phyloP scores from a whole-genome alignment of 2,888 invertebrate species.

The Microctonus aethiopoides region DNA sequence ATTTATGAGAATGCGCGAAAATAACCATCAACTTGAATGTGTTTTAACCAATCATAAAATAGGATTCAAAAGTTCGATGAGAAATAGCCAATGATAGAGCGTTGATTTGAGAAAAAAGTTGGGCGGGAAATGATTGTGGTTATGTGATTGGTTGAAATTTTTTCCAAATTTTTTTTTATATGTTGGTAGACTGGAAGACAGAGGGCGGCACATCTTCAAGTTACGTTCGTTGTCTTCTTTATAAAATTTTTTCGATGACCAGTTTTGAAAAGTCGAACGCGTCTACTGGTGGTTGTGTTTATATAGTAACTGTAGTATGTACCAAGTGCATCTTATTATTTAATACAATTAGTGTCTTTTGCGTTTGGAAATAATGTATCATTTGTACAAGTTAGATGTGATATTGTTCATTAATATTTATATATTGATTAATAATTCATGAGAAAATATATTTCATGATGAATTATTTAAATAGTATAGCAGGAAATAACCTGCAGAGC shows the following conservation, averaged over 20 bases:
- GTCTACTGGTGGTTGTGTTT: background rate
- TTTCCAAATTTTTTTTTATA: background rate
- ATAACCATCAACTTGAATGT: background rate
- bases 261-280: background rate
- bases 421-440: background rate
- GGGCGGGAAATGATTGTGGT: constrained; percentile 35
- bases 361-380: background rate
- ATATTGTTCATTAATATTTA: background rate
- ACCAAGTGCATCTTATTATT: background rate
- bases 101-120: background rate
- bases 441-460: constrained; percentile 44
- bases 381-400: background rate
- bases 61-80: background rate
- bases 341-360: background rate
- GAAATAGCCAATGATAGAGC: constrained; percentile 1
- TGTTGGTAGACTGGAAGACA: too few species aligned
- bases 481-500: constrained; percentile 47
- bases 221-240: background rate
- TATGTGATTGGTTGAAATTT: constrained; percentile 45
- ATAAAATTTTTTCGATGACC: background rate
- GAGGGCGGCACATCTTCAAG: background rate
- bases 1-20: background rate
- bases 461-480: constrained; percentile 62
- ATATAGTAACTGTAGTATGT: background rate
- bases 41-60: background rate